Conservation (phyloP, 2,113 vertebrate genomes). For the Burhinus oedicnemus region DNA sequence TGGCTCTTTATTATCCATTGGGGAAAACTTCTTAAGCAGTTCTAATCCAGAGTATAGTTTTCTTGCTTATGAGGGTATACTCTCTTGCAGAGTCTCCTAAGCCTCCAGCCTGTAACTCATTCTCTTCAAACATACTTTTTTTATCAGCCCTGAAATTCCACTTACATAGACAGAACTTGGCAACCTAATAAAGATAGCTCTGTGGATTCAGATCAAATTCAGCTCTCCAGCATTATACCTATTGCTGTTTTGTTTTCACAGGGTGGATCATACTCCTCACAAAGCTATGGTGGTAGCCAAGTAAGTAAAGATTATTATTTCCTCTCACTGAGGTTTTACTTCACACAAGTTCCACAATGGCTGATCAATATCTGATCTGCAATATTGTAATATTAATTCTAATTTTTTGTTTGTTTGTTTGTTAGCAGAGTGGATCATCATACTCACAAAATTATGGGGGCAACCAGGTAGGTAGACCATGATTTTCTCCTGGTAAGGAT, state of each 20-base stretch:
- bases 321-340: background rate
- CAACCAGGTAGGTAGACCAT: conserved; percentile 11
- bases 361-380: background rate
- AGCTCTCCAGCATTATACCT: background rate
- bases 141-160: background rate
- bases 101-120: background rate
- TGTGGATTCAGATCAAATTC: background rate
- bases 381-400: background rate
- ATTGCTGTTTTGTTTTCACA: background rate
- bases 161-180: background rate
- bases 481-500: background rate
- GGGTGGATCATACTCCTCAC: conserved; percentile 1
- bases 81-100: background rate
- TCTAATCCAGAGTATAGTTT: background rate
- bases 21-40: background rate
- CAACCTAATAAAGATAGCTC: background rate
- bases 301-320: background rate
- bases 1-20: background rate
- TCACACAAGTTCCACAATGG: background rate
- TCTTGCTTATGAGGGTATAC: background rate
- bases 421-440: conserved; percentile 16
- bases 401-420: background rate
- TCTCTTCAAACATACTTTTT: background rate
- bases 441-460: conserved; percentile 27
- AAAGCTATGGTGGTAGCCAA: conserved; percentile 15